Conservation (phyloP, 1,140 invertebrate species). For the Fopius arisanus region DNA sequence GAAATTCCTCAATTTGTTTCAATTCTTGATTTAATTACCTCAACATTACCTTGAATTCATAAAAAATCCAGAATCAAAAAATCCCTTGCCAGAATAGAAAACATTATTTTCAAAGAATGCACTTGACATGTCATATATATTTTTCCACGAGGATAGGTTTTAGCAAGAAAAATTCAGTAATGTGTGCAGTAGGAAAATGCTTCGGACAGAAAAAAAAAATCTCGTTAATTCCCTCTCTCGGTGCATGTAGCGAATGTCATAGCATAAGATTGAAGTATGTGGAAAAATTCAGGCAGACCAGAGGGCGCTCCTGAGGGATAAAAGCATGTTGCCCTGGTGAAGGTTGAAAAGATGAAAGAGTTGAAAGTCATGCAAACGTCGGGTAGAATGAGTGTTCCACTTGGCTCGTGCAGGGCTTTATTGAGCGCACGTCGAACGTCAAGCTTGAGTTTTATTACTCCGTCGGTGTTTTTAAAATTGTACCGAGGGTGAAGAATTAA, state of each 20-base stretch:
- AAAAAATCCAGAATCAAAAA: too few species aligned
- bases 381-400: conserved; percentile 29
- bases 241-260: not conserved
- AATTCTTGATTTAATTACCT: too few species aligned
- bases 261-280: not conserved
- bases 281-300: not conserved
- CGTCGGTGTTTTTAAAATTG: not conserved
- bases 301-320: conserved; percentile 9
- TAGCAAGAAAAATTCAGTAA: too few species aligned
- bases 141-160: too few species aligned
- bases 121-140: too few species aligned
- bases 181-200: not conserved
- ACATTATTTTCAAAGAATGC: too few species aligned
- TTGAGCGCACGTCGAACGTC: conserved; percentile 23
- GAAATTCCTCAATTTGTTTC: too few species aligned
- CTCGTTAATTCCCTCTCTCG: not conserved
- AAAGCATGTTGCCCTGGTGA: conserved; percentile 20
- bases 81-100: too few species aligned
- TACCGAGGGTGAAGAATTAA: not conserved
- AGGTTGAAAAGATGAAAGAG: conserved; percentile 31
- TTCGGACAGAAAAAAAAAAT: not conserved
- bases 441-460: conserved; percentile 8
- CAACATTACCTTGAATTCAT: too few species aligned
- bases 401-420: conserved; percentile 30
- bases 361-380: conserved; percentile 35